Evolutionary conservation across 2,797 vertebrate species (phyloP), one percentile per base, ranked within the genome.

Genomic region (Peromyscus aztecus): DNA sequence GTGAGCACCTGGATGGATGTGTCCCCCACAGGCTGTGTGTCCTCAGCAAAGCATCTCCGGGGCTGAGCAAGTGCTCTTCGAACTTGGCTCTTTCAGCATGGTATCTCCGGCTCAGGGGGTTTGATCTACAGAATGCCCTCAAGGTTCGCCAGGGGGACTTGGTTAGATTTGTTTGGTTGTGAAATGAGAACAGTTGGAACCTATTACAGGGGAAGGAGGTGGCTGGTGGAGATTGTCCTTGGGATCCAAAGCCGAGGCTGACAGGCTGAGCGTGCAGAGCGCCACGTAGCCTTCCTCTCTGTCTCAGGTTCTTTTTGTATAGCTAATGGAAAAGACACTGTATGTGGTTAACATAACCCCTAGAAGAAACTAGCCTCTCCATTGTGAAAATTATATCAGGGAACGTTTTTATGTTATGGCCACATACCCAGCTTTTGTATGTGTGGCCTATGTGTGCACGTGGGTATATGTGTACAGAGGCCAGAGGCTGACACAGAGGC

Each of bases 81-180:
- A 73, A 69, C 11, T 40, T 59, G 24, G 12, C 34, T 84, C 49
- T 78, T 69, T 13, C 17, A 65, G 43, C 61, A 76, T 71, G 13
- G 0, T 63, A 24, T 86, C 37, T 90, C 59, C 3, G 67, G 85
- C 67, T 89, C 43, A 89, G 24, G 59, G 31, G 14, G 55, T 96
- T 93, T 92, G 40, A 77, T 43, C 75, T 76, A 81, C 69, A 91
- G 37, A 87, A 95, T 40, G 89, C 63, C 89, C 83, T 92, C 57
- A 52, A 90, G 75, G 40, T 96, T 71, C 84, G 63, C 76, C 63
- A 5, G 65, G 86, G 75, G 59, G 83, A 55, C 59, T 23, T 83
- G 67, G 52, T 89, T 94, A 93, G 63, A 69, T 95, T 93, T 77
- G 67, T 80, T 94, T 89, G 75, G 40, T 23, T 61, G 55, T 75